These are phyloP conservation scores for Pristiophorus japonicus DNA, from an alignment of 2,113 vertebrate species.

Conservation along the genomic window DNA sequence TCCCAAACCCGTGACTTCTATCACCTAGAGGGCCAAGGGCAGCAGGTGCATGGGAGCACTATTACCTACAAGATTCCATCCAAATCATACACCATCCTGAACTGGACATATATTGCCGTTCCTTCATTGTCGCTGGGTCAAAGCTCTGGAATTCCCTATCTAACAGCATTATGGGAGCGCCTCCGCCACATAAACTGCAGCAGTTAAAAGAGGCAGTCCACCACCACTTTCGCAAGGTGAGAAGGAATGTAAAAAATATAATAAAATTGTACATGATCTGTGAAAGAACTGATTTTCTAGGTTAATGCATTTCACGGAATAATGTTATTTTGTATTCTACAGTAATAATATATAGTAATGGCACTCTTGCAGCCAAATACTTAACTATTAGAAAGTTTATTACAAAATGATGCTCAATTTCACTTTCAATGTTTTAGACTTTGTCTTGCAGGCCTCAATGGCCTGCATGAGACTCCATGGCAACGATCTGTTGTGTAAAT, in stretches of 20 bases:
- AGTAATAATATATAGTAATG: too few relatives aligned
- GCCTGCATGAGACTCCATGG: not conserved
- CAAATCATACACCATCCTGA: not conserved
- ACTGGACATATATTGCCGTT: not conserved
- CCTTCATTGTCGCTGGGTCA: not conserved
- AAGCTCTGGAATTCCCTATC: not conserved
- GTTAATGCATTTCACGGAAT: too few relatives aligned
- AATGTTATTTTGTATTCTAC: too few relatives aligned
- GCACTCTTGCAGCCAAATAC: too few relatives aligned
- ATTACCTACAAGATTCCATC: not conserved
- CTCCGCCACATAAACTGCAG: not conserved
- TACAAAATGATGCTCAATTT: too few relatives aligned
- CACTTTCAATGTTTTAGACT: not conserved
- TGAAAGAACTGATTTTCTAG: too few relatives aligned
- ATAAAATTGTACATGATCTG: too few relatives aligned
- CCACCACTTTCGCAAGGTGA: not conserved
- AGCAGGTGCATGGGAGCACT: not conserved
- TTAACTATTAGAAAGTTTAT: too few relatives aligned
- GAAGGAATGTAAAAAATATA: not conserved
- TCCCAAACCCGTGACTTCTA: not conserved
- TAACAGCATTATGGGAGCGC: not conserved
- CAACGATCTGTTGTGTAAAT: not conserved
- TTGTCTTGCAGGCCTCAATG: not conserved
- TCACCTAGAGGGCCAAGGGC: too few relatives aligned
- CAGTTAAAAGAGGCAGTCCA: too few relatives aligned